These are phyloP conservation scores for Clavelina lepadiformis DNA, from an alignment of 23 tunicate species.

Conservation along the genomic window DNA sequence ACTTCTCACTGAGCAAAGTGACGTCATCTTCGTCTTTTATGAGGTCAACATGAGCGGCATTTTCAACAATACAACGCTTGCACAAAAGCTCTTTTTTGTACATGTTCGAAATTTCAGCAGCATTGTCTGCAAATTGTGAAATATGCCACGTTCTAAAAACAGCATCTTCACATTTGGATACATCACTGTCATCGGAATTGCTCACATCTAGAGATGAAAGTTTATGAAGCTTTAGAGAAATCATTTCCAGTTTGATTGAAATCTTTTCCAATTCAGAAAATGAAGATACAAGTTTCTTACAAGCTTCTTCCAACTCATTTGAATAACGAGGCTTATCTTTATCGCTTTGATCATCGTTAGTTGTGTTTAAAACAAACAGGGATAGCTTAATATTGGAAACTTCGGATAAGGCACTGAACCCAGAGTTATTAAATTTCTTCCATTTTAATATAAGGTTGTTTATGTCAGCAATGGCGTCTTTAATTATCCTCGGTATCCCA, in stretches of 20 bases:
- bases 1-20: slow-evolving; percentile 18
- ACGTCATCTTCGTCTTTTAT: slow-evolving; percentile 3
- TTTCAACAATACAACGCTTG: slow-evolving; percentile 61
- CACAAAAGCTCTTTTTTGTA: slow-evolving; percentile 29
- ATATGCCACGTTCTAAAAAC: slow-evolving; percentile 51
- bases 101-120: slow-evolving; percentile 42
- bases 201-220: slow-evolving; percentile 4
- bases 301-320: slow-evolving; percentile 29
- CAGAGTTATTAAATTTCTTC: slow-evolving; percentile 54
- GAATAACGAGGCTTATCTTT: no score
- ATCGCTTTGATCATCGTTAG: not conserved
- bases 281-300: slow-evolving; percentile 14
- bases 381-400: slow-evolving; percentile 32
- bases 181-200: slow-evolving; percentile 18
- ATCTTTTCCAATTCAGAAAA: slow-evolving; percentile 18
- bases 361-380: slow-evolving; percentile 4
- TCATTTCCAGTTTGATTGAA: slow-evolving; percentile 3
- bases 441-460: slow-evolving; percentile 57
- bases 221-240: slow-evolving; percentile 28
- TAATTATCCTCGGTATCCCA: slow-evolving; percentile 68
- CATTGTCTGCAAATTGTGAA: slow-evolving; percentile 28
- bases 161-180: not conserved
- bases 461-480: slow-evolving; percentile 69
- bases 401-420: slow-evolving; percentile 44
- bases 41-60: slow-evolving; percentile 74